Evolutionary conservation across 1,140 invertebrate genomes (phyloP).

Genomic region (Zelostemma sp.): DNA sequence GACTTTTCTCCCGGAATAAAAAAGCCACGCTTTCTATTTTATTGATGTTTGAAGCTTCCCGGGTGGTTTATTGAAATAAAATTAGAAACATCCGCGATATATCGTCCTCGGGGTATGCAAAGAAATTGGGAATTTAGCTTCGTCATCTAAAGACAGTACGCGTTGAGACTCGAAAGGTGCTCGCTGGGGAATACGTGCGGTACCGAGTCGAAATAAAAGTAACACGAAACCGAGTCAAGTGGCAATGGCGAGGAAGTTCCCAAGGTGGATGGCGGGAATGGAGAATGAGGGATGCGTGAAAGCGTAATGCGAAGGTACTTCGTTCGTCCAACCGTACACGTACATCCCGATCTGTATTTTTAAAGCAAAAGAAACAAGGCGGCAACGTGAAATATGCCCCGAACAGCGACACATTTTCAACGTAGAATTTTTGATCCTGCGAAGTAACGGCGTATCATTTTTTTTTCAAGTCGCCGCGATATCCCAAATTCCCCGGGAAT

Average conservation of each 20-base stretch:
- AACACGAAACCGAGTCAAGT: conserved; percentile 48
- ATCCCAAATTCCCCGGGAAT: too few species aligned
- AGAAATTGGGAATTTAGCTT: conserved; percentile 43
- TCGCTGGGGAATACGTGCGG: conserved; percentile 35
- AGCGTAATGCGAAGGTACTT: conserved; percentile 35
- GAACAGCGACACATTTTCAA: conserved; percentile 13
- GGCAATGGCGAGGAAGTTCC: conserved; percentile 34
- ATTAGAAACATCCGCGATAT: conserved; percentile 35
- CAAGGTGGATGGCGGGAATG: conserved; percentile 38
- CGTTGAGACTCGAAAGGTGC: conserved; percentile 33
- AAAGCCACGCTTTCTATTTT: conserved; percentile 20
- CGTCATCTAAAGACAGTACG: conserved; percentile 35
- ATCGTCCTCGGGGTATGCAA: conserved; percentile 36
- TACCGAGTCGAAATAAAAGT: conserved; percentile 48
- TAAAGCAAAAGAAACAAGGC: conserved; percentile 23
- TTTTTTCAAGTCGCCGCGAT: too few species aligned
- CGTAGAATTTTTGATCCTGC: conserved; percentile 14
- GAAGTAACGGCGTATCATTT: too few species aligned
- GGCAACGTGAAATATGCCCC: conserved; percentile 3
- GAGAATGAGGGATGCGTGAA: conserved; percentile 35
- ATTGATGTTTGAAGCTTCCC: conserved; percentile 32
- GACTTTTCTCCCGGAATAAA: conserved; percentile 32
- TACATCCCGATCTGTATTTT: conserved; percentile 35
- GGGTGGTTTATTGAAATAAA: conserved; percentile 35
- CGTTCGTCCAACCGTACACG: conserved; percentile 34